Conservation (phyloP, 2,113 vertebrate species). For the Romanogobio albipinnatus region DNA sequence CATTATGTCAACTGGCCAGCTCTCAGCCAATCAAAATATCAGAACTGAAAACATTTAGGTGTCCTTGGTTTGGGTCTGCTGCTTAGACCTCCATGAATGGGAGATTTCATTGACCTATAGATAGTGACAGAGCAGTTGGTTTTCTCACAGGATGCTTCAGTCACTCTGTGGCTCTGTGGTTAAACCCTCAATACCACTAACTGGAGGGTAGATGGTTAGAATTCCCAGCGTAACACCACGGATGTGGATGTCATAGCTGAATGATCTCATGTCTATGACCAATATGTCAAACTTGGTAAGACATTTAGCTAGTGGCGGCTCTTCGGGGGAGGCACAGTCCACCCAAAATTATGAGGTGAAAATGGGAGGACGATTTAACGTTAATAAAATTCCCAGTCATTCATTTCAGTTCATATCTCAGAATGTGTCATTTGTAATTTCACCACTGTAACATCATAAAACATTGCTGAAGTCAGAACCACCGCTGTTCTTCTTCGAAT, state of each 20-base stretch:
- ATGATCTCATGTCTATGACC: constrained; percentile 7
- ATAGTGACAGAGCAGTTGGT: constrained; percentile 15
- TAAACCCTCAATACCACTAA: constrained; percentile 21
- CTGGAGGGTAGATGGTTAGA: constrained; percentile 8
- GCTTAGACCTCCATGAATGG: background rate
- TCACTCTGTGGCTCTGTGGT: constrained; percentile 22
- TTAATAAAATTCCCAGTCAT: no score
- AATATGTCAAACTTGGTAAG: background rate
- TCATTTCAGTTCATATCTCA: no score
- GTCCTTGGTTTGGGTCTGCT: constrained; percentile 5
- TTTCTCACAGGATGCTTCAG: constrained; percentile 34
- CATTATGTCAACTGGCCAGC: background rate
- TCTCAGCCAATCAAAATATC: background rate
- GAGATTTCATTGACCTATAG: background rate
- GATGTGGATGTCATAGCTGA: constrained; percentile 11
- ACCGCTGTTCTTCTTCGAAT: no score
- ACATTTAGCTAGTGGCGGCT: background rate
- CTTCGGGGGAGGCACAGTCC: no score
- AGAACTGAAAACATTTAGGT: background rate
- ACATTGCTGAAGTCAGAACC: no score
- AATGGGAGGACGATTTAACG: no score
- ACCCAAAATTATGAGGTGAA: no score
- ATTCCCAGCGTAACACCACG: background rate
- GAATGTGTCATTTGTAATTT: no score
- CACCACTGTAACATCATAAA: no score